Conservation (phyloP, 2,797 vertebrate genomes). For the Xiphophorus birchmanni region DNA sequence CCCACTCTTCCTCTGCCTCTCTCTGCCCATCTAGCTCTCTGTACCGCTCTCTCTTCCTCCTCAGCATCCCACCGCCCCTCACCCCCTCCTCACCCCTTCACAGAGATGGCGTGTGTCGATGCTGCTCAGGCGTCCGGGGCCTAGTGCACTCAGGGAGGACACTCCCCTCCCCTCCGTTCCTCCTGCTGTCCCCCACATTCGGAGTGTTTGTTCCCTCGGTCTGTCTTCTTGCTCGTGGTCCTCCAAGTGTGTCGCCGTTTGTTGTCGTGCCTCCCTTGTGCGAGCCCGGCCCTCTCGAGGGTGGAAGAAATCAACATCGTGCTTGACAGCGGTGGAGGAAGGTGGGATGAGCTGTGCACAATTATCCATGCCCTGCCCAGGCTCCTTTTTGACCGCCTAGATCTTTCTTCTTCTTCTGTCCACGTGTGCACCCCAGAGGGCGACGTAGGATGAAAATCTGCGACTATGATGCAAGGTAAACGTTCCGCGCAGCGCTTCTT, state of each 20-base stretch:
- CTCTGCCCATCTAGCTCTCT: conserved; percentile 40
- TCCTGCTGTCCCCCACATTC: conserved; percentile 36
- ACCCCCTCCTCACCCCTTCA: conserved; percentile 73
- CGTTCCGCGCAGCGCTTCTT: conserved; percentile 9
- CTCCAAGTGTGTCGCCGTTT: conserved; percentile 38
- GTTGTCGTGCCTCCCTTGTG: conserved; percentile 44
- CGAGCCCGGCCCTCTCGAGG: conserved; percentile 59
- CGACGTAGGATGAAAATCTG: conserved; percentile 84
- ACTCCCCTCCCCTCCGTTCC: conserved; percentile 20
- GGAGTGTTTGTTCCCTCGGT: conserved; percentile 38
- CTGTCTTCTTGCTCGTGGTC: conserved; percentile 44
- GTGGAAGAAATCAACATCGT: conserved; percentile 66
- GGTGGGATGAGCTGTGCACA: conserved; percentile 56
- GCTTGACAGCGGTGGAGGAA: conserved; percentile 34
- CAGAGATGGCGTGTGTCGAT: conserved; percentile 78
- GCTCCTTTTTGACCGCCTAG: conserved; percentile 68
- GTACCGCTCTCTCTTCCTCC: conserved; percentile 41
- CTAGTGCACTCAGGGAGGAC: conserved; percentile 61
- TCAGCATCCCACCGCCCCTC: conserved; percentile 61
- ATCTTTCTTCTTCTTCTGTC: conserved; percentile 37
- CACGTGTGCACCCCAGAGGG: conserved; percentile 56
- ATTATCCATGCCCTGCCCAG: conserved; percentile 75
- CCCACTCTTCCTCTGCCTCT: conserved; percentile 42
- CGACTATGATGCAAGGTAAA: conserved; percentile 87
- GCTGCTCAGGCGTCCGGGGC: conserved; percentile 68